phyloP scores from a whole-genome alignment of 2,888 invertebrate species.

The Helicoverpa assulta region DNA sequence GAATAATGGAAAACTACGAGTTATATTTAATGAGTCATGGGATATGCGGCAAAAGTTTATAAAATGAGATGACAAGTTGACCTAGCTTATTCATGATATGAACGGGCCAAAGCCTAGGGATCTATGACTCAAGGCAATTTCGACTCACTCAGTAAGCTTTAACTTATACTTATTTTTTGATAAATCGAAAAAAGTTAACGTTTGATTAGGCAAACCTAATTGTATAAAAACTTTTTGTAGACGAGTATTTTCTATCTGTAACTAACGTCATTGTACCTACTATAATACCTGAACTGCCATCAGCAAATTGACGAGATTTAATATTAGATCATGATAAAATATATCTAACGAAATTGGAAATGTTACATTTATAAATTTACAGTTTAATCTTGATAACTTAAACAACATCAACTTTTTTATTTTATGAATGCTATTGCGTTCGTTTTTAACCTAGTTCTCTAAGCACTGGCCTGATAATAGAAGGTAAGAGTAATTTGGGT shows the following conservation, averaged over 20 bases:
- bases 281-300: slow-evolving; percentile 32
- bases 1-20: too few species aligned
- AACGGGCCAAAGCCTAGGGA: neutral
- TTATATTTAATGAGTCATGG: too few species aligned
- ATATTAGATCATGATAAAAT: slow-evolving; percentile 39
- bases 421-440: slow-evolving; percentile 69
- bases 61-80: too few species aligned
- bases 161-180: too few species aligned
- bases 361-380: slow-evolving; percentile 51
- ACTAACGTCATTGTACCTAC: neutral
- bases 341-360: slow-evolving; percentile 54
- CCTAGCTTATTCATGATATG: neutral
- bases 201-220: neutral
- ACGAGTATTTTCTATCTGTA: slow-evolving; percentile 5
- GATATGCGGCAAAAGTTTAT: too few species aligned
- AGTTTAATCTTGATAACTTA: slow-evolving; percentile 34
- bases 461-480: slow-evolving; percentile 75
- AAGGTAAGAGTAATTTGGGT: slow-evolving; percentile 82
- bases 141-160: neutral
- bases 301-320: slow-evolving; percentile 29
- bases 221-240: slow-evolving; percentile 27
- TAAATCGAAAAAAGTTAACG: too few species aligned
- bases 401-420: slow-evolving; percentile 29
- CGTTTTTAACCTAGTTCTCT: slow-evolving; percentile 78
- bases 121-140: neutral